Evolutionary conservation across 2,797 vertebrate species (phyloP), one percentile per base, ranked within the genome.

Genomic region (Poecilia wingei): DNA sequence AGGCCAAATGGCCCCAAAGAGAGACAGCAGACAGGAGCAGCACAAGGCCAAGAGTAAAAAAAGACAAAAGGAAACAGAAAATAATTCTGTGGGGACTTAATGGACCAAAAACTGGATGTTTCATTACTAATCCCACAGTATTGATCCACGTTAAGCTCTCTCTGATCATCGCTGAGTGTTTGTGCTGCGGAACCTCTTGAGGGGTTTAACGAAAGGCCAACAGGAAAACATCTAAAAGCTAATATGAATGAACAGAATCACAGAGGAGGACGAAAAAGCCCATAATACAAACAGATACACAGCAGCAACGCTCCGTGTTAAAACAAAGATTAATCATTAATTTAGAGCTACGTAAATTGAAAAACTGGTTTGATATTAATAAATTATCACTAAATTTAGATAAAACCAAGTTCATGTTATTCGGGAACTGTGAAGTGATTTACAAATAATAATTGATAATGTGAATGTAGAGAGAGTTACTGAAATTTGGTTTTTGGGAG

Each of bases 91-190:
- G 36, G 68, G 57, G 41, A 57, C 12, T 1, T 59, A 64, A 72
- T 45, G 39, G 51, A 64, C 74, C 28, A 28, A 73, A 57, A 41
- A n/a, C n/a, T 31, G 59, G 74, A 20, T 76, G 68, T 59, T 81
- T 81, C 39, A 6, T 45, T n/a, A 61, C 43, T 84, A 78, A 85
- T 87, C 86, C 79, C 72, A 45, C 10, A 71, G 77, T 70, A 75
- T 31, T 46, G 80, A 86, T 74, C 43, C 3, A 41, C n/a, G 51
- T 64, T 39, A 47, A 76, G 41, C 74, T 80, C 72, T 46, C 69
- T 47, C 57, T 82, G 79, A 84, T 84, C 82, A 57, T 3, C 3
- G 47, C 73, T 1, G 33, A 28, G 25, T 46, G 70, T 71, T 45
- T 70, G 46, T n/a, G 41, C 28, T 39, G 43, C 53, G 70, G 41